phyloP scores from a whole-genome alignment of 2,888 invertebrate genomes.

The Campoplex nolae region DNA sequence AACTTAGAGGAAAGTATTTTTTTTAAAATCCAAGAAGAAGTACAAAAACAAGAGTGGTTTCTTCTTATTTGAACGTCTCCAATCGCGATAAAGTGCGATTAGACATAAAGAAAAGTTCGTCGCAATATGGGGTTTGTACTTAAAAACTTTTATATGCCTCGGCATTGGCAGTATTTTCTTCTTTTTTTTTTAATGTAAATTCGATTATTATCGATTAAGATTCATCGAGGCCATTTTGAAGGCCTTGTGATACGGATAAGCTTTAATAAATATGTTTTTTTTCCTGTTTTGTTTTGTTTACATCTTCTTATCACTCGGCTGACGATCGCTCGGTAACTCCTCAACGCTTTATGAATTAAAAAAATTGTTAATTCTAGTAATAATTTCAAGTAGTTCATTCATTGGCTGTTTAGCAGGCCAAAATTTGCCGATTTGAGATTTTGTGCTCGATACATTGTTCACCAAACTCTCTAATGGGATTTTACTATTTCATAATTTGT shows the following conservation, averaged over 20 bases:
- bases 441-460: not conserved
- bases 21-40: constrained; percentile 9
- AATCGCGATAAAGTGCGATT: constrained; percentile 54
- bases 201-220: constrained; percentile 64
- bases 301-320: constrained; percentile 51
- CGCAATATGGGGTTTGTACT: constrained; percentile 79
- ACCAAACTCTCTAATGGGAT: not conserved
- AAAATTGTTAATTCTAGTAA: constrained; percentile 39
- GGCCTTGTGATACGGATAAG: constrained; percentile 63
- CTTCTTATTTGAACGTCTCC: constrained; percentile 39
- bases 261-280: constrained; percentile 67
- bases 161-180: constrained; percentile 80
- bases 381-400: constrained; percentile 20
- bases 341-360: constrained; percentile 54
- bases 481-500: not conserved
- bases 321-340: constrained; percentile 67
- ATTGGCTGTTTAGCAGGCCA: not conserved
- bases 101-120: constrained; percentile 66
- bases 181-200: constrained; percentile 22
- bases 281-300: constrained; percentile 21
- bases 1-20: constrained; percentile 30
- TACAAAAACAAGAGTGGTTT: constrained; percentile 7
- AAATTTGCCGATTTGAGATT: constrained; percentile 6
- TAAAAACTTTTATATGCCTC: constrained; percentile 79
- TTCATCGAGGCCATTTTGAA: constrained; percentile 48